These are phyloP conservation scores for Phorcus lineatus DNA, from an alignment of 2,888 invertebrate species.

Conservation along the genomic window DNA sequence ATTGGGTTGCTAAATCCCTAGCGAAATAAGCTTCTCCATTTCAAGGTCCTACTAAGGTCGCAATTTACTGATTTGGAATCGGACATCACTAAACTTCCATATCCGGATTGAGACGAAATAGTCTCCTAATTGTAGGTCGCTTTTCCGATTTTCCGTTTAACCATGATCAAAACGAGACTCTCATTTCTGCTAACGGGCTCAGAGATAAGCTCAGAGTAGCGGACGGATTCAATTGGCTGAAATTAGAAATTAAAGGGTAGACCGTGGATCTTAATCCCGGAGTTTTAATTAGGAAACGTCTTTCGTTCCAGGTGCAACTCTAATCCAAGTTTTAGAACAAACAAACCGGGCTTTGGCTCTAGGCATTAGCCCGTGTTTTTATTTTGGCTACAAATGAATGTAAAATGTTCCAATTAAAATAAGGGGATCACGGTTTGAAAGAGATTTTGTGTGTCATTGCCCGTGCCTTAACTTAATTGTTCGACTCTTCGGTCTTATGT, in stretches of 20 bases:
- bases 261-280: background rate
- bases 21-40: too few species aligned
- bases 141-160: too few species aligned
- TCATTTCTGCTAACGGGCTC: too few species aligned
- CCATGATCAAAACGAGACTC: too few species aligned
- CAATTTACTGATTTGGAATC: too few species aligned
- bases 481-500: background rate
- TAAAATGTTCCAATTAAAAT: constrained; percentile 7
- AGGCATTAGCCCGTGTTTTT: background rate
- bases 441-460: background rate
- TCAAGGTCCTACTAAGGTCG: too few species aligned
- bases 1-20: background rate
- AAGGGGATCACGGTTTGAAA: background rate
- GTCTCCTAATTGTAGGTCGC: too few species aligned
- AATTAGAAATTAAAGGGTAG: background rate
- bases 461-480: constrained; percentile 7
- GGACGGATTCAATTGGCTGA: background rate
- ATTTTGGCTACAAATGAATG: constrained; percentile 5
- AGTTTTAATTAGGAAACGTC: background rate
- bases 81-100: too few species aligned
- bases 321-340: background rate
- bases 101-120: too few species aligned
- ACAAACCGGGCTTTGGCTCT: background rate
- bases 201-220: background rate
- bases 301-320: constrained; percentile 1